A percentile compares a stretch with the other conserved stretches of the same genome.
Conservation (phyloP, 2,113 vertebrate species). For the Felis catus region F.catus_Fca126_mat1.0 CM031420.1:8703001-8703500, state of each 20-base stretch:
- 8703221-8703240: too few species aligned
- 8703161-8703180: neutral
- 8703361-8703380: too few species aligned
- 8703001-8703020: accelerated
- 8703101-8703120: neutral
- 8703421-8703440: too few species aligned
- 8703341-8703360: neutral
- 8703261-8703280: neutral
- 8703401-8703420: too few species aligned
- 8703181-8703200: neutral
- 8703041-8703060: neutral
- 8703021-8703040: too few species aligned
- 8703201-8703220: neutral
- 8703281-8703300: accelerated
- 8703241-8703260: neutral
- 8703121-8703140: neutral
- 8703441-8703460: too few species aligned
- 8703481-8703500: too few species aligned
- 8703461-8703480: too few species aligned
- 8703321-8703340: neutral
- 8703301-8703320: neutral
- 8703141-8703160: neutral
- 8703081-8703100: neutral
- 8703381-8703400: too few species aligned
- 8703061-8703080: neutral